Evolutionary conservation across 2,888 invertebrate genomes (phyloP), one percentile per base, ranked within the genome.

Genomic region (Machimus atricapillus): DNA sequence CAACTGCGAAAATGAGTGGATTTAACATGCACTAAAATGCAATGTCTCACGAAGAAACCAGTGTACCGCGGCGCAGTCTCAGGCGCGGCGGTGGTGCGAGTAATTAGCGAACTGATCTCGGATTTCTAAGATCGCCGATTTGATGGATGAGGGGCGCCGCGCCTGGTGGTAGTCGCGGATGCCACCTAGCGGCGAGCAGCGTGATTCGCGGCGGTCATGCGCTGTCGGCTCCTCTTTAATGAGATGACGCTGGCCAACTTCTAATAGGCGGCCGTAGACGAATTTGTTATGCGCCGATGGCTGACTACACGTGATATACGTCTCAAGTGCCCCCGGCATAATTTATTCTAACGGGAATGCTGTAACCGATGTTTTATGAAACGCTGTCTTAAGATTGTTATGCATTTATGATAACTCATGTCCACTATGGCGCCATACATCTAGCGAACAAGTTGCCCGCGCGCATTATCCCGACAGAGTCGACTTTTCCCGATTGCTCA

Each of bases 381-480:
- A 85, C 74, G 85, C 46, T 85, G 85, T 46, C 85, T 46, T 37
- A 19, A 34, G 85, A 85, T 85, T 85, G 85, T 85, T 85, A 85
- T 85, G 85, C 85, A 85, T 85, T 85, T 85, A 85, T 85, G 85
- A 85, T 85, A 85, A 85, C 85, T 85, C 85, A 85, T 85, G 85
- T 85, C 85, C 74, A 73, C 74, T 46, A 74, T 85, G 85, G 85
- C 85, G 85, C 85, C 85, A 85, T 74, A 43, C 74, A 74, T 74
- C 74, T 43, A 85, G 16, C 74, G 46, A 74, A 73, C 74, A 74
- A 85, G 73, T 74, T 46, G 34, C 56, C 3, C 74, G 43, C 27
- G 31, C 37, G n/a, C n/a, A 46, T 58, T 27, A 37, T 58, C 58
- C 34, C 82, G 82, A 27, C 73, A 27, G 16, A 27, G 74, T 85